These are phyloP conservation scores for Ascidia mentula DNA, from an alignment of 23 tunicate species.

Conservation along the genomic window DNA sequence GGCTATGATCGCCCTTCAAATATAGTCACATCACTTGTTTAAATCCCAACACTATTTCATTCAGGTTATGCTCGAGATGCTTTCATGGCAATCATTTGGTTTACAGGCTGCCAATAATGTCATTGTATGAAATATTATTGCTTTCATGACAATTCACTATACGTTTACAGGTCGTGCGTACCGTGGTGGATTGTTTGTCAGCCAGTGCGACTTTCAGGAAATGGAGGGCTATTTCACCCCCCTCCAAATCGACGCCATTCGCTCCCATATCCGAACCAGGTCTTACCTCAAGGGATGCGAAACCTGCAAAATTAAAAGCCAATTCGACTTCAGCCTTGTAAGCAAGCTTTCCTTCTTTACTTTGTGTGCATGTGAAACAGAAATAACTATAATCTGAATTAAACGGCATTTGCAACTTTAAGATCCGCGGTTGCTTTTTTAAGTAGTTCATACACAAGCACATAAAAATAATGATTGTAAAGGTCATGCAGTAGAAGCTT, in stretches of 20 bases:
- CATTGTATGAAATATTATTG: too few relatives aligned
- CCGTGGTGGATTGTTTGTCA: background rate
- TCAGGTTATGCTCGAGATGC: too few relatives aligned
- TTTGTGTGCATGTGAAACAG: background rate
- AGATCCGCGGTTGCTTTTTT: too few relatives aligned
- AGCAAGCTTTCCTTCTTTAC: background rate
- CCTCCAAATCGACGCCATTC: background rate
- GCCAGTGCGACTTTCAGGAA: constrained; percentile 11
- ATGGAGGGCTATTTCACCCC: background rate
- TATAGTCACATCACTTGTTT: too few relatives aligned
- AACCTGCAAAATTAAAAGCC: background rate
- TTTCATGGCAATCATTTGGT: too few relatives aligned
- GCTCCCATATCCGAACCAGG: background rate
- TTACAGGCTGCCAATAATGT: too few relatives aligned
- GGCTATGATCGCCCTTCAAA: too few relatives aligned
- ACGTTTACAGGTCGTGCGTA: background rate
- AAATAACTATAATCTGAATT: background rate
- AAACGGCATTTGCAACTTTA: background rate
- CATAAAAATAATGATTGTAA: too few relatives aligned
- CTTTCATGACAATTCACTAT: too few relatives aligned
- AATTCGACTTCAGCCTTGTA: constrained; percentile 5
- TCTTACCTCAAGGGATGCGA: background rate
- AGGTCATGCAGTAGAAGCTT: too few relatives aligned
- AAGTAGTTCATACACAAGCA: too few relatives aligned
- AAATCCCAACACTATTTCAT: too few relatives aligned